Evolutionary conservation across 2,797 vertebrate species (phyloP), one percentile per base, ranked within the genome.

Genomic region (Gallirallus australis): DNA sequence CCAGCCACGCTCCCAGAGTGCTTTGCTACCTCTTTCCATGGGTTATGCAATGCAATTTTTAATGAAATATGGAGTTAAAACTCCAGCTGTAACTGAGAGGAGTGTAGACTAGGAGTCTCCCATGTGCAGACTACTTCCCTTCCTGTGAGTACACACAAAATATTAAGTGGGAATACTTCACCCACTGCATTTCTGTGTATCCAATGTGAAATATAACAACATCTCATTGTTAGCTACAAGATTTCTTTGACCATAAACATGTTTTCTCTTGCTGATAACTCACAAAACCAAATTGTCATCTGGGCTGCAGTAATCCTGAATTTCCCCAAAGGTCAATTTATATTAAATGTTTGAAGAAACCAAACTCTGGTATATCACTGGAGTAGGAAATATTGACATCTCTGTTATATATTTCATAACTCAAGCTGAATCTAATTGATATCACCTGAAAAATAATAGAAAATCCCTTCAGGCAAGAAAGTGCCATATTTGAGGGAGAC

Each of bases 401-500:
- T 39, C 39, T 0, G 0, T 53, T 40, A 52, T 7, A 11, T 9
- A 37, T 66, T 64, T 69, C 61, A 33, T 83, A 70, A 81, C 65
- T 88, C 54, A 35, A 57, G 70, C 30, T 78, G 37, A 78, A 57
- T 69, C 37, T 88, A 85, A 91, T 30, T 75, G 75, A 60, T 88
- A 54, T 45, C 54, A 78, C 57, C 65, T 78, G 52, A 91, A 93
- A 88, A 94, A 57, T 54, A 90, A 86, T 68, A 78, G 16, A 88
- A 81, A 78, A 81, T 42, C 78, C 65, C 76, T 78, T 71, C 18
- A 5, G 77, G 87, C 91, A 93, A 78, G 65, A 77, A 50, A 81
- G 33, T 42, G 87, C 50, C 50, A 47, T 35, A 57, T 35, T 37
- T 64, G 65, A 92, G 45, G 30, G 53, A 91, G 61, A 73, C 40